phyloP scores from a whole-genome alignment of 53 echinoderm and acorn worm genomes.

The Astropecten irregularis region DNA sequence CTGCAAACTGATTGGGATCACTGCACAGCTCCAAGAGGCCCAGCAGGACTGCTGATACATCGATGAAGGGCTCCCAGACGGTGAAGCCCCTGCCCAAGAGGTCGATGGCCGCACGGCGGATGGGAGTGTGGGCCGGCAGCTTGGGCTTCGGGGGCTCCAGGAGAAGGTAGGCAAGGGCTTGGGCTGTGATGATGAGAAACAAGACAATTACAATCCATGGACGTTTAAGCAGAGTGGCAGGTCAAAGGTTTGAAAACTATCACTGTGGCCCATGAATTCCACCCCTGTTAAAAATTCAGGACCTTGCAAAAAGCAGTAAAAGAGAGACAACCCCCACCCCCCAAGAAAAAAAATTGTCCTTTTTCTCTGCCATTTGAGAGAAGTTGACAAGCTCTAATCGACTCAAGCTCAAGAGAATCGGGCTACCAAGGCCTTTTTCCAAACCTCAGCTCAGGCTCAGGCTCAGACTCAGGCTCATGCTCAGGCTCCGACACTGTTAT shows the following conservation, averaged over 20 bases:
- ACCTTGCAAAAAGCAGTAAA: no score
- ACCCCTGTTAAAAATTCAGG: background rate
- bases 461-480: no score
- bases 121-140: slow-evolving; percentile 94
- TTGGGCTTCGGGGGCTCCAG: slow-evolving; percentile 79
- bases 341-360: no score
- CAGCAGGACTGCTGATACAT: slow-evolving; percentile 92
- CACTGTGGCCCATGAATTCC: background rate
- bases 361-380: no score
- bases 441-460: no score
- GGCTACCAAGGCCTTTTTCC: no score
- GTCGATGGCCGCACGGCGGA: slow-evolving; percentile 95
- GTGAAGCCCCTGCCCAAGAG: slow-evolving; percentile 94
- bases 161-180: slow-evolving; percentile 92
- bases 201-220: no score
- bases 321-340: no score
- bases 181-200: slow-evolving; percentile 65
- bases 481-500: no score
- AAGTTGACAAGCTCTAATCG: no score
- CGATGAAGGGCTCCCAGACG: slow-evolving; percentile 98
- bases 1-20: slow-evolving; percentile 82
- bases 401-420: no score
- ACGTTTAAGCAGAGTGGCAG: no score
- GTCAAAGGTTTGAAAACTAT: background rate
- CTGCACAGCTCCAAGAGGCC: slow-evolving; percentile 93